Evolutionary conservation across 2,888 invertebrate genomes (phyloP), one percentile per base, ranked within the genome.

Genomic region (Eretmocerus hayati): DNA sequence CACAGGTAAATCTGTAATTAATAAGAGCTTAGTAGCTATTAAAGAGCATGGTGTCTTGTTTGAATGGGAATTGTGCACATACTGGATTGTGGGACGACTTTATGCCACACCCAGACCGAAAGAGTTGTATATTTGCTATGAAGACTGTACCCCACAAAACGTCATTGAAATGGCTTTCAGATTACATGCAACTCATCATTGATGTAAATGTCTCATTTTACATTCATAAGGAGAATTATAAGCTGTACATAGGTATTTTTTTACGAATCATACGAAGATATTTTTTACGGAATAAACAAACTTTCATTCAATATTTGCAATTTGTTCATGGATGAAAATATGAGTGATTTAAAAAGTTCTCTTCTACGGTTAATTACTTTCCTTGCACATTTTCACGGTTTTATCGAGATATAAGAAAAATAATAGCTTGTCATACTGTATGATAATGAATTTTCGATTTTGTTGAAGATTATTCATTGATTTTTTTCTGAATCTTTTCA

Each of bases 81-180:
- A 85, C 70, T 90, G 88, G 90, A 87, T 87, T 50, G 79, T 87
- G 32, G 90, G 89, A 16, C 77, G 91, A 31, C 74, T 90, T 5
- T 87, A 90, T 67, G 81, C 82, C 44, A 80, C 81, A 46, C 89
- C 90, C 0, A 80, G 83, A 62, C 80, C 83, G 0, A 79, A 84
- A 56, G 92, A 93, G 67, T 74, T 92, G 11, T 94, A 89, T 64
- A 79, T 93, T 35, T 93, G 93, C 69, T 90, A 90, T 71, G 84
- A 87, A 58, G 90, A 91, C 54, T 83, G 84, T 21, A 79, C 87
- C 13, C 89, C 91, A 0, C 92, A 93, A 71, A 91, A 90, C 74
- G 75, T 91, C 58, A 81, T 92, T 1, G 93, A 94, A 76, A 78
- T 93, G 62, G 90, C 91, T 5, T 92, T 89, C 69, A 48, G 54